phyloP scores from a whole-genome alignment of 2,113 vertebrate species.

The Halcyon malimbica region DNA sequence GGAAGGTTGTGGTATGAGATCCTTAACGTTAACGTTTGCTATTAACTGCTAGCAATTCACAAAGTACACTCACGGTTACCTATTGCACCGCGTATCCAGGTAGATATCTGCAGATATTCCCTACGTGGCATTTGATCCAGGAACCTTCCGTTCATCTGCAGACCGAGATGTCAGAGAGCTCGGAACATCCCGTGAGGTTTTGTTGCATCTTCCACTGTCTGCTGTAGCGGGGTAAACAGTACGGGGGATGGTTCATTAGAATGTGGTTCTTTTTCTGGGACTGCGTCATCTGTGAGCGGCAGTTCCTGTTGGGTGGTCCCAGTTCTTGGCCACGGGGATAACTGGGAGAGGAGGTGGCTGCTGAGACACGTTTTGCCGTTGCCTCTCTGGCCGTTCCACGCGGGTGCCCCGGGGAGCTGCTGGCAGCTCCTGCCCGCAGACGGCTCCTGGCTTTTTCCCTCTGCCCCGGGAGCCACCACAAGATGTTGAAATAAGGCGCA shows the following conservation, averaged over 20 bases:
- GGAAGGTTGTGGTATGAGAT: not conserved
- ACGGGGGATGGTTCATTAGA: accelerated
- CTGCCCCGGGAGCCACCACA: not conserved
- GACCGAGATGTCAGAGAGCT: not conserved
- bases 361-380: not conserved
- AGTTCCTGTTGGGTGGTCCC: not conserved
- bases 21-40: not conserved
- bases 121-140: accelerated
- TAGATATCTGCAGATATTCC: not conserved
- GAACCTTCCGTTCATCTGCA: not conserved
- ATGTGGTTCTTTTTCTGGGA: not conserved
- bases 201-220: not conserved
- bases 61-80: not conserved
- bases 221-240: too few relatives aligned
- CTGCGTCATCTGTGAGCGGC: not conserved
- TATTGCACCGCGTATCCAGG: not conserved
- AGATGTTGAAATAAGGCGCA: not conserved
- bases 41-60: not conserved
- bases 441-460: not conserved
- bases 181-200: not conserved
- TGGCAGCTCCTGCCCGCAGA: not conserved
- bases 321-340: not conserved
- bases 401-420: not conserved
- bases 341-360: not conserved
- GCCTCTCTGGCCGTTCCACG: not conserved